These are phyloP conservation scores for Acanthurus lineatus DNA, from an alignment of 2,797 vertebrate species.

Conservation along the genomic window DNA sequence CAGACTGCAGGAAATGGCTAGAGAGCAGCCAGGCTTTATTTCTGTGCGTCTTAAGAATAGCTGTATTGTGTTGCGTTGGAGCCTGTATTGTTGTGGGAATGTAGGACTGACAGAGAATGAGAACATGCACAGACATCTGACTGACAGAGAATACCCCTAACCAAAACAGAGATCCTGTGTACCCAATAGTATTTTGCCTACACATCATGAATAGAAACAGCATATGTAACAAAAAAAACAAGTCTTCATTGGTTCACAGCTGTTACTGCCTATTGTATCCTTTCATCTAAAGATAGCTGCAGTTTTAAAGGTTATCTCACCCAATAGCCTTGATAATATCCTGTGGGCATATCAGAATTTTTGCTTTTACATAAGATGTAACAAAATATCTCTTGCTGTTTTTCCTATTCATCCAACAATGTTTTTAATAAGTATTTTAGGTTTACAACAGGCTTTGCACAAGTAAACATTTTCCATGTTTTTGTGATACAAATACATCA, in stretches of 20 bases:
- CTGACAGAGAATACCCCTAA: constrained; percentile 49
- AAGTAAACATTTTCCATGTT: neutral
- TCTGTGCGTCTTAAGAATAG: constrained; percentile 81
- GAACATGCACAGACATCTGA: too few species aligned
- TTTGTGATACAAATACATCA: neutral
- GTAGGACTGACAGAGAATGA: constrained; percentile 55
- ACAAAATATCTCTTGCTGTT: neutral
- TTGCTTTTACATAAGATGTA: neutral
- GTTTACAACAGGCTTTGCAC: neutral
- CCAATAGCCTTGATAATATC: neutral
- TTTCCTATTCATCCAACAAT: neutral
- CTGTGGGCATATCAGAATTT: neutral
- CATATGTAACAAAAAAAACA: constrained; percentile 24
- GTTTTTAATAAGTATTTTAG: neutral
- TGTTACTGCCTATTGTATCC: constrained; percentile 3
- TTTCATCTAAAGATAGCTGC: neutral
- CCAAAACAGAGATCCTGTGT: constrained; percentile 63
- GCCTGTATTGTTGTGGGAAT: constrained; percentile 80
- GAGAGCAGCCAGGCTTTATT: constrained; percentile 71
- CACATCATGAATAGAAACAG: constrained; percentile 23
- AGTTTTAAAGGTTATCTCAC: constrained; percentile 10
- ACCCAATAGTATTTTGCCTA: constrained; percentile 31
- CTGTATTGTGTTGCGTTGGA: constrained; percentile 79
- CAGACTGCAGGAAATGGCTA: constrained; percentile 80
- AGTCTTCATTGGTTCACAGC: constrained; percentile 8